These are phyloP conservation scores for Strongylocentrotus purpuratus DNA, from an alignment of 35 echinoderm and acorn worm species.

Conservation along the genomic window DNA sequence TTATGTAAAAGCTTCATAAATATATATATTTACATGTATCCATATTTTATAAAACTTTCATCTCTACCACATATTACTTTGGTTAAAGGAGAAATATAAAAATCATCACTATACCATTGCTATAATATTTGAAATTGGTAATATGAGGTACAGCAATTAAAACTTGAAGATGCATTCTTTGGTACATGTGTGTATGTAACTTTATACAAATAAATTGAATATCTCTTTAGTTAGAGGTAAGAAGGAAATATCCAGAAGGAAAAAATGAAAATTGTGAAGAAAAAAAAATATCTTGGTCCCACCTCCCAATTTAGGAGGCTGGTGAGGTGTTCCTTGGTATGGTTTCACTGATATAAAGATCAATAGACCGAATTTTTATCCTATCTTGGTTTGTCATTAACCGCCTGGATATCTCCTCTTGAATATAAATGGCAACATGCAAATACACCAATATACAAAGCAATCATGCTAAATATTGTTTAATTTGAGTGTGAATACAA, in stretches of 20 bases:
- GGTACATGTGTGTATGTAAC: no score
- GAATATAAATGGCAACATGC: background rate
- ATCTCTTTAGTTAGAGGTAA: background rate
- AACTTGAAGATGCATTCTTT: no score
- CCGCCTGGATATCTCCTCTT: background rate
- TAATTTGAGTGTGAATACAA: background rate
- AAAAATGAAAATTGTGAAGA: background rate
- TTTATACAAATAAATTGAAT: background rate
- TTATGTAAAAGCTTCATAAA: no score
- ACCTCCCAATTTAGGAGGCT: no score
- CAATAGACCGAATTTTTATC: background rate
- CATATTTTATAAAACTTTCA: no score
- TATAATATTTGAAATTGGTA: no score
- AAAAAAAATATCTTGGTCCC: background rate
- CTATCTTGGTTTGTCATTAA: background rate
- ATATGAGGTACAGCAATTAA: no score
- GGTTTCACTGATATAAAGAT: no score
- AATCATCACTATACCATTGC: no score
- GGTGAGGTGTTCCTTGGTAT: background rate
- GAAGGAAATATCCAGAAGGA: background rate
- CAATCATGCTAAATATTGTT: background rate
- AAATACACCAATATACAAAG: background rate
- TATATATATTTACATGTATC: no score
- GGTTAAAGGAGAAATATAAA: no score
- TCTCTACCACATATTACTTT: no score